Evolutionary conservation across 2,113 vertebrate species (phyloP), one percentile per base, ranked within the genome.

Genomic region (Microtus oregoni): DNA sequence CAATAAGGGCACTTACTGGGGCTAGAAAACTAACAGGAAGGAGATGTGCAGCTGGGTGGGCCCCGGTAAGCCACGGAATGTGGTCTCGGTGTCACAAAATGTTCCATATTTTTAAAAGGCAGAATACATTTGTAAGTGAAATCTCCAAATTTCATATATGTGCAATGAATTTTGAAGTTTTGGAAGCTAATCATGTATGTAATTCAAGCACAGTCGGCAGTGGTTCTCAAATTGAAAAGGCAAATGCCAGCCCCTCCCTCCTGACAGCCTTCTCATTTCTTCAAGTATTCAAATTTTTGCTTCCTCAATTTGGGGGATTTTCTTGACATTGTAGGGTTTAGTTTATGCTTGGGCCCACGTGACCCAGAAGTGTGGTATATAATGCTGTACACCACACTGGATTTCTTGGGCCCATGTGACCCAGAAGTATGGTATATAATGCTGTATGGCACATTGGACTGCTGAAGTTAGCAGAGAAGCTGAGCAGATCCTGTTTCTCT

Each of bases 231-330:
- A 90, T 94, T 58, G 30, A 79, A 95, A 94, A 93, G 50, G 22
- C 1, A n/a, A 52, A 35, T 72, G 44, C 24, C 61, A 86, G 32
- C 11, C 19, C 7, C 35, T 1, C 75, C 63, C 77, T 89, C 38
- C 67, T 89, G n/a, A 47, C 10, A 95, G 22, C 1, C 1, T 24
- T 92, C 44, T 88, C 24, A 47, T 88, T 78, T 93, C n/a, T 89
- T 91, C 79, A 94, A 75, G 86, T 70, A 92, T 68, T 89, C 38
- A 96, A 41, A 73, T 94, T 63, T 41, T 86, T 32, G 82, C 92
- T 79, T 96, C 50, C 81, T 95, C 44, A 92, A 38, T 97, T 78
- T 97, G 63, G 87, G 55, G 26, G 15, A 30, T 65, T 83, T 94
- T 82, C 55, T 93, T 82, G 24, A 95, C 55, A 58, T 30, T n/a